Conservation (phyloP, 2,888 invertebrate species). For the Lepidocyrtinus sp. region DNA sequence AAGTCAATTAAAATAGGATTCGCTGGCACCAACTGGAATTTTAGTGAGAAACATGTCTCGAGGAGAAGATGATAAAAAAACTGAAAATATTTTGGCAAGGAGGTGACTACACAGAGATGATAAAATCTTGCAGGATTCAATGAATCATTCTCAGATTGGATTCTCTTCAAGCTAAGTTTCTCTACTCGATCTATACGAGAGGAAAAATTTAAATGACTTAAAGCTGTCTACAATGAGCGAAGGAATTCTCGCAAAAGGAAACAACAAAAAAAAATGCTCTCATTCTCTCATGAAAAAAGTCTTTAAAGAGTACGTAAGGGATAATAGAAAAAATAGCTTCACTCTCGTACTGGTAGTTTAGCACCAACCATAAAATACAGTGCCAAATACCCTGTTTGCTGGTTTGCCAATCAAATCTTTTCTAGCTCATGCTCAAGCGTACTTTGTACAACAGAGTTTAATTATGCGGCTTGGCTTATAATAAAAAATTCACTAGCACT, state of each 20-base stretch:
- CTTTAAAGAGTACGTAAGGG: background rate
- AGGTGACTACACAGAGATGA: background rate
- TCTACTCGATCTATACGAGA: background rate
- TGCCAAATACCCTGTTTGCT: background rate
- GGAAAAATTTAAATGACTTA: background rate
- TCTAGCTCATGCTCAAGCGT: background rate
- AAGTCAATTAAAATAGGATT: background rate
- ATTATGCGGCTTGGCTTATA: background rate
- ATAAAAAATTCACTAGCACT: background rate
- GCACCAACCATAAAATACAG: no score
- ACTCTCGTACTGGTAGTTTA: background rate
- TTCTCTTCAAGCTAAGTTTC: background rate
- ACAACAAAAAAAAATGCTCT: background rate
- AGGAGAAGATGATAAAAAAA: background rate
- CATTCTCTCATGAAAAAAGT: background rate
- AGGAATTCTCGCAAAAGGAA: no score
- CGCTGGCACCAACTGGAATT: background rate
- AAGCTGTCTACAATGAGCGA: no score
- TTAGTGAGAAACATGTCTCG: background rate
- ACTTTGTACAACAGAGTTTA: conserved; percentile 1
- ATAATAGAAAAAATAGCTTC: background rate
- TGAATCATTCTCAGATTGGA: background rate
- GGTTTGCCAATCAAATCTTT: background rate
- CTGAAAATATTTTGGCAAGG: background rate
- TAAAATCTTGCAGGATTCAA: background rate